Base-by-base conservation (phyloP, 2,888 invertebrate genomes). In the Zele albiditarsus region DNA sequence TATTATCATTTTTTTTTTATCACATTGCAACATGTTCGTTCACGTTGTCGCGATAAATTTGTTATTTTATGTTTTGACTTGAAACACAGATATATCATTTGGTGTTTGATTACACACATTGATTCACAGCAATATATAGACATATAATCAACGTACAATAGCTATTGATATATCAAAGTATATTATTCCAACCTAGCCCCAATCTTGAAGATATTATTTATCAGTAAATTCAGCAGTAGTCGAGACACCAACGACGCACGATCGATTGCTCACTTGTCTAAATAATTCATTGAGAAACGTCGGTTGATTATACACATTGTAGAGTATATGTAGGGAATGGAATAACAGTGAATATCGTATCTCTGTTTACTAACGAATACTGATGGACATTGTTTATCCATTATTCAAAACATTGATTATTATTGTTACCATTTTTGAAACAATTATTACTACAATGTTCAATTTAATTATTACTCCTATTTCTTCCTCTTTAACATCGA, bases 51-150 rank as follows among this genome's bases (percentile, higher is more conserved):
- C 31, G 10, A 27, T 42, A 16, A n/a, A 25, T 53, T 65, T 42
- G 46, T 65, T 66, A 25, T 49, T 67, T 75, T 53, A 71, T 87
- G 85, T 87, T 87, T 85, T 85, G 87, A 85, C 87, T 86, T 80
- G 31, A n/a, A 28, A 27, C 28, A 60, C 60, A 80, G 77, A 76
- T 77, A 81, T 85, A 80, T 82, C 84, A 86, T 86, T 85, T 87
- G 86, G 87, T 87, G 84, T 87, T 79, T 79, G 80, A 82, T 87
- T 85, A 83, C 85, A 71, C 76, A 80, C 75, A 25, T 27, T 14
- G 42, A 66, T 14, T 66, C 10, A 31, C 20, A 10, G 10, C 33
- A 33, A 20, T 31, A 10, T 53, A 53, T 20, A 25, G n/a, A 16
- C 62, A 62, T 16, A n/a, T 46, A 53, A 38, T 2, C 12, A 4